These are phyloP conservation scores for Leuciscus waleckii DNA, from an alignment of 2,797 vertebrate species.

Conservation along the genomic window DNA sequence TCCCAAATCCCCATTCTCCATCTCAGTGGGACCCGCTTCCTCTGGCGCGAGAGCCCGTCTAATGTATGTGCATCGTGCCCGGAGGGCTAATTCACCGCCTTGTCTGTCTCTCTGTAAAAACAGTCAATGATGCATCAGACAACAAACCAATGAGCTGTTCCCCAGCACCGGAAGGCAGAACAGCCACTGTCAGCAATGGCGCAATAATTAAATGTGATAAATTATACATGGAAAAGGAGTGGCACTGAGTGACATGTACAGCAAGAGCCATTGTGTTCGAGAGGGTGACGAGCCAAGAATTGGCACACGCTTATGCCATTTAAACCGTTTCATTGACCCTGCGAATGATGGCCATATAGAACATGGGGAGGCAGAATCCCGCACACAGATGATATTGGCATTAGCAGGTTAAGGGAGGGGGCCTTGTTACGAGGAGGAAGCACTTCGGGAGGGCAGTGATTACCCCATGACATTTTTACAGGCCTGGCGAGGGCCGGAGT, in stretches of 20 bases:
- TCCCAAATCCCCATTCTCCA: constrained; percentile 23
- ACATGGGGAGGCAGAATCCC: not conserved
- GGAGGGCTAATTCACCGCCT: constrained; percentile 54
- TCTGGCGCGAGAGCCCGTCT: not conserved
- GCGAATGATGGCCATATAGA: not conserved
- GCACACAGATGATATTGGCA: not conserved
- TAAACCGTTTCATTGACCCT: constrained; percentile 16
- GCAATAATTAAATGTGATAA: constrained; percentile 63
- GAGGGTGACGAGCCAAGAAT: constrained; percentile 2
- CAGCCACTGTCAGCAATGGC: constrained; percentile 49
- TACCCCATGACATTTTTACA: constrained; percentile 36
- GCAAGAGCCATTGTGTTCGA: constrained; percentile 41
- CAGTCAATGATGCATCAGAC: constrained; percentile 56
- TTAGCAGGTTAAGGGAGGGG: constrained; percentile 37
- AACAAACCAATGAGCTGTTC: constrained; percentile 59
- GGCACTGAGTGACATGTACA: constrained; percentile 56
- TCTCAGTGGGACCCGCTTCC: not conserved
- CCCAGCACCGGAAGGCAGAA: constrained; percentile 36
- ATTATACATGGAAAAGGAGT: constrained; percentile 51
- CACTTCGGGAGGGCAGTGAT: constrained; percentile 11
- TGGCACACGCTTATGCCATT: not conserved
- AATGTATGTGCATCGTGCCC: constrained; percentile 49
- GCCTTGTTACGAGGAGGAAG: constrained; percentile 13
- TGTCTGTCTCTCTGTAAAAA: constrained; percentile 57
- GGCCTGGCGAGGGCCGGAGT: constrained; percentile 13